phyloP scores from a whole-genome alignment of 2,888 invertebrate genomes.

The Tuta absoluta region DNA sequence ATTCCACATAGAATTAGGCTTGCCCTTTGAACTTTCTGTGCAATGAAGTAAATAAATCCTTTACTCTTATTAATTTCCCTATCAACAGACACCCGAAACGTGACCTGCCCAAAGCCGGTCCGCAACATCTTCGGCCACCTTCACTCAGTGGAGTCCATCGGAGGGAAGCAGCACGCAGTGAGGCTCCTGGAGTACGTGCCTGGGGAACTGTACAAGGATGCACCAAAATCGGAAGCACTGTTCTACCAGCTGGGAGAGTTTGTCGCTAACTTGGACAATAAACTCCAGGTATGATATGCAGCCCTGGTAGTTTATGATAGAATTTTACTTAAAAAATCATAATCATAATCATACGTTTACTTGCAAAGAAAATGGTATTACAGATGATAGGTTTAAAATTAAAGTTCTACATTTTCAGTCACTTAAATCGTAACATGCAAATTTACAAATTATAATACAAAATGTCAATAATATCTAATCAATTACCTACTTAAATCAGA shows the following conservation, averaged over 20 bases:
- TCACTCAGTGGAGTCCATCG: constrained; percentile 78
- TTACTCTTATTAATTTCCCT: constrained; percentile 15
- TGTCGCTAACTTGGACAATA: constrained; percentile 85
- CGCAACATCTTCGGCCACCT: constrained; percentile 84
- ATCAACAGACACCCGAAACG: constrained; percentile 76
- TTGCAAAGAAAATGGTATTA: too few species aligned
- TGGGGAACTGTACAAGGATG: constrained; percentile 85
- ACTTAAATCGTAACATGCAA: too few species aligned
- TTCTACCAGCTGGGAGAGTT: constrained; percentile 88
- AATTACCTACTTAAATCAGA: too few species aligned
- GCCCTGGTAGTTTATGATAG: background rate
- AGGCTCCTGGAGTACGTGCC: constrained; percentile 89
- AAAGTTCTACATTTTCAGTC: too few species aligned
- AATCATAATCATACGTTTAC: too few species aligned
- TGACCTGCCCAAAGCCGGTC: constrained; percentile 87
- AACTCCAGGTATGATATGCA: constrained; percentile 80
- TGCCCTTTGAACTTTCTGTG: too few species aligned
- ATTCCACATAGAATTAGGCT: too few species aligned
- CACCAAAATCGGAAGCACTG: constrained; percentile 81
- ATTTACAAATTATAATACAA: too few species aligned
- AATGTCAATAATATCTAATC: too few species aligned
- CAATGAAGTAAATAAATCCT: background rate
- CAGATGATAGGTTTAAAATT: too few species aligned
- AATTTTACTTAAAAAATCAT: too few species aligned
- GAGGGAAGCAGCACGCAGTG: constrained; percentile 83